Percentiles rank a stretch among this genome's conserved stretches.
These are phyloP conservation scores for Petrocephalus schoutedeni DNA, from an alignment of 2,797 vertebrate genomes.

Conservation along the genomic window DNA sequence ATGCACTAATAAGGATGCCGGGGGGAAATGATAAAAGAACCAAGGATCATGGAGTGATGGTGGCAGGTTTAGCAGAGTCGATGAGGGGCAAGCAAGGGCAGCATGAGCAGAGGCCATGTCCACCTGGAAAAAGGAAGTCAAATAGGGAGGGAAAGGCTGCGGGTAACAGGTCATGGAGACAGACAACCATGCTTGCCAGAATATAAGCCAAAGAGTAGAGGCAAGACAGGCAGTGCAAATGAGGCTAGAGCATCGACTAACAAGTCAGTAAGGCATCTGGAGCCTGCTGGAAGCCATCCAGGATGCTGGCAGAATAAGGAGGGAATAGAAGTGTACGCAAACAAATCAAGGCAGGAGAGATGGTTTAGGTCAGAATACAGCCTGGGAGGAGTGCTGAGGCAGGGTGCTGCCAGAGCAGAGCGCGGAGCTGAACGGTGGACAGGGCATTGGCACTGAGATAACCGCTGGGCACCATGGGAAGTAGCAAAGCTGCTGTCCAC, in stretches of 20 bases:
- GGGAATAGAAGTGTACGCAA: neutral
- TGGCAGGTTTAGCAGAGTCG: neutral
- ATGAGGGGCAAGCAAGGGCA: neutral
- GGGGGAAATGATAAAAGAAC: neutral
- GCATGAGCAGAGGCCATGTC: neutral
- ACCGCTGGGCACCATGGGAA: neutral
- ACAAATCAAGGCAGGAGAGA: neutral
- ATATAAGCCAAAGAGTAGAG: neutral
- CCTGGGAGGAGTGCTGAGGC: neutral
- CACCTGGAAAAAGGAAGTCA: neutral
- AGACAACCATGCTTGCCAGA: slow-evolving; percentile 1
- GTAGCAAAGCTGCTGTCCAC: neutral
- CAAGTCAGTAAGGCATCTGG: slow-evolving; percentile 1
- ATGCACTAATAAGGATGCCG: neutral
- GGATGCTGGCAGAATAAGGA: neutral
- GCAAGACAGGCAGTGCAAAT: slow-evolving; percentile 7
- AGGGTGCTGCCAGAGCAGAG: neutral
- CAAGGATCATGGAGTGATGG: neutral
- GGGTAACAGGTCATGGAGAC: neutral
- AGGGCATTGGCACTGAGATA: neutral
- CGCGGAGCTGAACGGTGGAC: neutral
- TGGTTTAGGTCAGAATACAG: neutral
- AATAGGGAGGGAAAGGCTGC: neutral
- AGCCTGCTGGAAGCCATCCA: slow-evolving; percentile 6
- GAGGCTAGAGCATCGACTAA: slow-evolving; percentile 4